Evolutionary conservation across 2,888 invertebrate genomes (phyloP), one percentile per base, ranked within the genome.

Genomic region (Microctonus brassicae): DNA sequence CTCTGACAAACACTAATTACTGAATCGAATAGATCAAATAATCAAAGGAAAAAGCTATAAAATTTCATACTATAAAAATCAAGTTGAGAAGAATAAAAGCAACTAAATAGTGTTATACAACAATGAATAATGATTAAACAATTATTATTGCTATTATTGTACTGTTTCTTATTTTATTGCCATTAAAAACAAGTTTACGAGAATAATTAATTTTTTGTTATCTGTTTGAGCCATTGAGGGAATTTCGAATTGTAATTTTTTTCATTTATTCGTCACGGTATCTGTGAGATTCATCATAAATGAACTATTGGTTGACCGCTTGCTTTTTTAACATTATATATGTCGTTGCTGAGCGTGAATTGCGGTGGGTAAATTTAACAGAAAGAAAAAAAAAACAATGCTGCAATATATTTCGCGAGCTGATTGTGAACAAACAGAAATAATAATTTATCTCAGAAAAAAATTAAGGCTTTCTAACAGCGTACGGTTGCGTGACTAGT

Each of bases 81-180:
- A 47, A 52, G 33, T 61, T 58, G 29, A 33, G 42, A 57, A 57
- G 42, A 74, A 77, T 76, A 76, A 76, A 82, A 81, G 80, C 78
- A 82, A 80, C 79, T 83, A 83, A 78, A 78, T 84, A 83, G 82
- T 78, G 83, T 83, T 83, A 84, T 81, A 80, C 80, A 77, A 84
- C 84, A 84, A 83, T 83, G 82, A 83, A 84, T 83, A 84, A 84
- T 82, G 83, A 78, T 77, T 78, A 74, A 74, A 79, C 77, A 76
- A 77, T 77, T 76, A 80, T 77, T 83, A 82, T 80, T 82, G 80
- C 81, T 83, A 85, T 81, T 82, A 83, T 86, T 86, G 84, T 86
- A 86, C 83, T 81, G 85, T 86, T 87, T 86, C 83, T 83, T 85
- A 85, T 86, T 87, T 86, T 85, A 86, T 85, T 86, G 83, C 86